A percentile compares a stretch with the other conserved stretches of the same genome.
Evolutionary conservation across 2,113 vertebrate species (phyloP).

Genomic region (Pipra filicauda): DNA sequence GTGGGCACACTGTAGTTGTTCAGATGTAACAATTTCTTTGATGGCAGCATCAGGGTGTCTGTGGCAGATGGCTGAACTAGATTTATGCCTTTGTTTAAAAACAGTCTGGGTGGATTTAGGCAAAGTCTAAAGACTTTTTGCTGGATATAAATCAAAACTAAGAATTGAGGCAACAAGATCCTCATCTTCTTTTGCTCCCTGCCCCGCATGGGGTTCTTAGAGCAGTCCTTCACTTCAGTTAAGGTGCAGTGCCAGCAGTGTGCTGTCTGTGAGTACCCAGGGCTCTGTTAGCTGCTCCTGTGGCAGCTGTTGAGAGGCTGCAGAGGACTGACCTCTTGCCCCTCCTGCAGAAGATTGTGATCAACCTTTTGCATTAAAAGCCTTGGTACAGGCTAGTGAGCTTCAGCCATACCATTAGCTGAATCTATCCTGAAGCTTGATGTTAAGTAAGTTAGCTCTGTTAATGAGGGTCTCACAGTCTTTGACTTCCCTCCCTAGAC

Average conservation of each 20-base stretch:
- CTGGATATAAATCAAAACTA: neutral
- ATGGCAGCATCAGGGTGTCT: neutral
- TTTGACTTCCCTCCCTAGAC: conserved; percentile 74
- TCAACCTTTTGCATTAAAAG: neutral
- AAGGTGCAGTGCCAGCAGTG: neutral
- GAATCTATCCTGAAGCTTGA: neutral
- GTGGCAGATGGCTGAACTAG: neutral
- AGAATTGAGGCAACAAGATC: neutral
- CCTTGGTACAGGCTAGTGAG: neutral
- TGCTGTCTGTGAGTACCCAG: neutral
- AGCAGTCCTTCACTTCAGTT: neutral
- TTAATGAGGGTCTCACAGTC: neutral
- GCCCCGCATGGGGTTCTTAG: neutral
- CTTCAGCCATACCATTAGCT: neutral
- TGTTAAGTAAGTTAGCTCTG: neutral
- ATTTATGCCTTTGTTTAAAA: neutral
- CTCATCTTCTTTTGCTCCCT: neutral
- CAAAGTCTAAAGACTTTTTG: neutral
- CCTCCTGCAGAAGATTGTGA: neutral
- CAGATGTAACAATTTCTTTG: neutral
- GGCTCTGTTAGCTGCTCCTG: neutral
- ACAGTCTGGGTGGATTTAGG: neutral
- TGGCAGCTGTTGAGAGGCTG: neutral
- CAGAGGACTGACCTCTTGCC: neutral
- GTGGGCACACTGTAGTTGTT: neutral